These are phyloP conservation scores for Andrena flavipes DNA, from an alignment of 2,888 invertebrate species.

Conservation along the genomic window DNA sequence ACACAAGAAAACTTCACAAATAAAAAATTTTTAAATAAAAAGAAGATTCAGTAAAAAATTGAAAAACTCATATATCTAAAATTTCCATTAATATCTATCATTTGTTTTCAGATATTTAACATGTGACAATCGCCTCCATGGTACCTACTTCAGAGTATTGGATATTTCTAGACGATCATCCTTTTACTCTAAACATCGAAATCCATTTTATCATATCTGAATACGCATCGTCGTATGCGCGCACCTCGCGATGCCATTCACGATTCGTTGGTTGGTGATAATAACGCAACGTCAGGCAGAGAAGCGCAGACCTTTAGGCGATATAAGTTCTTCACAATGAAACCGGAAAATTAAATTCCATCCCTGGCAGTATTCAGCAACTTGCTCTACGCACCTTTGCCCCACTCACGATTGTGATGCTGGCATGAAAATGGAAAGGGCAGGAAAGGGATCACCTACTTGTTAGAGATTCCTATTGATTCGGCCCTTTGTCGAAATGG, in stretches of 20 bases:
- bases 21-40: too few relatives aligned
- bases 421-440: conserved; percentile 8
- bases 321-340: conserved; percentile 73
- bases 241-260: conserved; percentile 35
- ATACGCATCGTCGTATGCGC: conserved; percentile 21
- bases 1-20: too few relatives aligned
- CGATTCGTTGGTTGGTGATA: conserved; percentile 46
- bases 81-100: too few relatives aligned
- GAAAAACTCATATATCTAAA: too few relatives aligned
- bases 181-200: background rate
- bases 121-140: too few relatives aligned
- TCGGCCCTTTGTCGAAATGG: conserved; percentile 9
- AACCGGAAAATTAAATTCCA: conserved; percentile 79
- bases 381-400: conserved; percentile 57
- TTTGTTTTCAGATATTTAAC: too few relatives aligned
- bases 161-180: background rate
- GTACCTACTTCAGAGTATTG: background rate
- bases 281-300: conserved; percentile 38
- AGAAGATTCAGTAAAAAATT: too few relatives aligned
- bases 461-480: conserved; percentile 45
- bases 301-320: conserved; percentile 60
- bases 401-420: conserved; percentile 25
- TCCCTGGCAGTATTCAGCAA: conserved; percentile 52
- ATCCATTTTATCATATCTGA: background rate
- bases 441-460: conserved; percentile 40